Base-by-base conservation (phyloP, 2,888 invertebrate species). In the Chrysomela aeneicollis region DNA sequence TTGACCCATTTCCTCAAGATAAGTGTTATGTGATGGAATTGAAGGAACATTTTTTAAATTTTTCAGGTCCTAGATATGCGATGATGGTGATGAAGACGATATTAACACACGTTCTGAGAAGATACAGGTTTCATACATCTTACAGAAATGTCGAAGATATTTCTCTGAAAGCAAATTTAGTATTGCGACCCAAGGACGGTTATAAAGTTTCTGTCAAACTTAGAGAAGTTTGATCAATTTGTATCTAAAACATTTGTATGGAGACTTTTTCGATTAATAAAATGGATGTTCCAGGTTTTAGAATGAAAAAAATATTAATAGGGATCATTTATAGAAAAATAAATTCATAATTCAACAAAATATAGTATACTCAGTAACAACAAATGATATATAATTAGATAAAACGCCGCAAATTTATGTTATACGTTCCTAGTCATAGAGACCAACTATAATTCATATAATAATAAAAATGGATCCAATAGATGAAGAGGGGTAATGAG, bases 121-220 rank as follows among this genome's bases (percentile, higher is more conserved):
- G 66, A 63, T 76, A 72, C 59, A 71, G 53, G 37, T 68, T 76
- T 35, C 67, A 51, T 78, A 73, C 73, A 9, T 65, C 71, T 0
- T 75, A 77, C 51, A 72, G 74, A 18, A 68, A 35, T 12, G 69
- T 77, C 8, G 66, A 74, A 67, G 76, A 78, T 12, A 72, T 78
- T 12, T 68, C 74, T 63, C 53, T 78, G 17, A 75, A 75, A 37
- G 42, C 72, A 0, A 73, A 78, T 59, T 46, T 79, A 42, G 70
- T 77, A 5, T 46, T 76, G 12, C 73, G 76, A 59, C 76, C 78
- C 1, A 72, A 67, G 47, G 63, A 76, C 64, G 79, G 79, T n/a
- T 74, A 66, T 21, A 76, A 76, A 64, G 62, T 79, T 18, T 67
- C 68, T 12, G 59, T 78, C 9, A 66, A 75, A 54, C 52, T 51